Percentiles rank a stretch among this genome's conserved stretches.
These are phyloP conservation scores for Tetragonisca angustula DNA, from an alignment of 2,888 invertebrate species.

Conservation along the genomic window DNA sequence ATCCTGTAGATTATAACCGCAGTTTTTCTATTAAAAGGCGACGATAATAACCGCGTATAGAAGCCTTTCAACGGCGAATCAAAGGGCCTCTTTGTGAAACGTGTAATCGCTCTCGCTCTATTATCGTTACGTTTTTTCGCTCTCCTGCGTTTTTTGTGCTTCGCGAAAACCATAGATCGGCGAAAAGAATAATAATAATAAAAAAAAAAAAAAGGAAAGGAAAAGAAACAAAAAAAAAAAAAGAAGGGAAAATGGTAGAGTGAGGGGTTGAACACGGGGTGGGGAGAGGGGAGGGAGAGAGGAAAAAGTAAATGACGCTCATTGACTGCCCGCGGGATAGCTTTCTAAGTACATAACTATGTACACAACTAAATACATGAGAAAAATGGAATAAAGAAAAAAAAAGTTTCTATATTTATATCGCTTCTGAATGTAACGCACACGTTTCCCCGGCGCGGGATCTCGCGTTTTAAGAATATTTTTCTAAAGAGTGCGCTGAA, in stretches of 20 bases:
- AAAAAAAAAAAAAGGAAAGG: not conserved
- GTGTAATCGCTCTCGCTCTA: constrained; percentile 64
- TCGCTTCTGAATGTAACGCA: constrained; percentile 54
- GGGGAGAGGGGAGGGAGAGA: too few species aligned
- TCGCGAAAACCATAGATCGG: constrained; percentile 50
- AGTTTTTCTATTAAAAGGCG: constrained; percentile 71
- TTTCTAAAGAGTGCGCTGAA: constrained; percentile 51
- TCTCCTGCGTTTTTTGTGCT: constrained; percentile 56
- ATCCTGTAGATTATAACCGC: constrained; percentile 76
- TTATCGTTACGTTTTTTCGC: constrained; percentile 58
- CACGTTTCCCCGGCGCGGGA: constrained; percentile 35
- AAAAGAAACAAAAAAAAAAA: not conserved
- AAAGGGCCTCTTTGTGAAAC: constrained; percentile 70
- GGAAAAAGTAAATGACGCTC: constrained; percentile 7
- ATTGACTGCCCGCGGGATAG: constrained; percentile 60
- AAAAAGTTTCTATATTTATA: constrained; percentile 59
- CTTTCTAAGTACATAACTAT: constrained; percentile 65
- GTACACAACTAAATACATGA: constrained; percentile 44
- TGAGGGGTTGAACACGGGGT: not conserved
- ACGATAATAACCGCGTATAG: constrained; percentile 59
- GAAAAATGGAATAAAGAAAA: constrained; percentile 31
- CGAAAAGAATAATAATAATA: constrained; percentile 15
- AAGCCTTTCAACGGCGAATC: constrained; percentile 64
- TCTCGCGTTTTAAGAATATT: constrained; percentile 56
- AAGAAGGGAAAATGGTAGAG: not conserved